A percentile compares a stretch with the other conserved stretches of the same genome.
These are phyloP conservation scores for Drosophila nebulosa DNA, from an alignment of 1,140 invertebrate genomes.

Conservation along the genomic window DNA sequence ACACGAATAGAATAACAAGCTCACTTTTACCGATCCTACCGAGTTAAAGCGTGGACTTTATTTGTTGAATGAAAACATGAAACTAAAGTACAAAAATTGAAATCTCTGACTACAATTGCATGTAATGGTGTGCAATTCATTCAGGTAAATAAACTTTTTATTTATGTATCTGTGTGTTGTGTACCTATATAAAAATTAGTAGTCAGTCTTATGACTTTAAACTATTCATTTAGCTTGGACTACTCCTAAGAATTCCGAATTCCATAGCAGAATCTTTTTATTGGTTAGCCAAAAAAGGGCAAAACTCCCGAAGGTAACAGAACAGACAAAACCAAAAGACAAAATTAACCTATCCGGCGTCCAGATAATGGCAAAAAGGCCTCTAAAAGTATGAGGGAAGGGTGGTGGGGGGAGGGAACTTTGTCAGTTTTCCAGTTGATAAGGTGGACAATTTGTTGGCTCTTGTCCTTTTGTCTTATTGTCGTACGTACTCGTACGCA, in stretches of 20 bases:
- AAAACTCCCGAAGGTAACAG: slow-evolving; percentile 41
- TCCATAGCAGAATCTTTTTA: slow-evolving; percentile 35
- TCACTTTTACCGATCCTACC: too few species aligned
- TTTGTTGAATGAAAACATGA: too few species aligned
- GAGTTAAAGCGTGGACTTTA: too few species aligned
- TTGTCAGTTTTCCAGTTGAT: neutral
- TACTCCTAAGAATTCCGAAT: slow-evolving; percentile 1
- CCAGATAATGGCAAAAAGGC: slow-evolving; percentile 64
- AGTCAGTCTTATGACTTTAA: slow-evolving; percentile 15
- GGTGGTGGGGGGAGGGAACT: too few species aligned
- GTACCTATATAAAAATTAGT: neutral
- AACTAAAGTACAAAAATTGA: too few species aligned
- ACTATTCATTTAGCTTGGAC: slow-evolving; percentile 43
- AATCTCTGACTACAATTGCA: slow-evolving; percentile 10
- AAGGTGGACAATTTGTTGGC: neutral
- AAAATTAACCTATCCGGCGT: slow-evolving; percentile 56
- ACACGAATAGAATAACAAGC: too few species aligned
- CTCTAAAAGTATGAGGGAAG: slow-evolving; percentile 13
- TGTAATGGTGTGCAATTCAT: slow-evolving; percentile 46
- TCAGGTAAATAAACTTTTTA: slow-evolving; percentile 43
- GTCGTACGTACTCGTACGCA: neutral
- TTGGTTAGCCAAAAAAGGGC: slow-evolving; percentile 35
- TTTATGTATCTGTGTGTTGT: neutral
- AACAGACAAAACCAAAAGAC: slow-evolving; percentile 22
- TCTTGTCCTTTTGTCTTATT: slow-evolving; percentile 13